Base-by-base conservation (phyloP, 2,888 invertebrate genomes). In the Iphiclides podalirius region DNA sequence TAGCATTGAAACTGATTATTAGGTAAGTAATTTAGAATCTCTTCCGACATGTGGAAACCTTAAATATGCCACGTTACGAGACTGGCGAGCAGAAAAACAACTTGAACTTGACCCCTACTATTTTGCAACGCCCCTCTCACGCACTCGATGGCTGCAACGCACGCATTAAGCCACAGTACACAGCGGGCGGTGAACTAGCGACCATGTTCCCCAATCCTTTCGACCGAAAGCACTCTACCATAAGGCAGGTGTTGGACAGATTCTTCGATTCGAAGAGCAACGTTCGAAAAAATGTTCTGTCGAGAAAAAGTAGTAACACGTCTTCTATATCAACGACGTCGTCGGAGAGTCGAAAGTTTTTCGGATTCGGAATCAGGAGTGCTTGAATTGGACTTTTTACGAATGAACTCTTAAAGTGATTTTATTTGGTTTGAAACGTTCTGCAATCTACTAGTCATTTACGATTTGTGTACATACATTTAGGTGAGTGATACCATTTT, bases 181-280 rank as follows among this genome's bases (percentile, higher is more conserved):
- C 56, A 57, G 60, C 45, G 42, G 55, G 35, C 67, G 57, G 60
- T 72, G 71, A 70, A 72, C 74, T 39, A 48, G 67, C 56, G 39
- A 79, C 70, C 59, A 92, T 92, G 93, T 93, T 91, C 75, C 92
- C 93, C 14, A 93, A 93, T 70, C 93, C 93, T 59, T 92, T 93
- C 72, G 92, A 93, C 62, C 89, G 93, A 69, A 93, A 92, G 68
- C 93, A 93, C 75, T 92, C 92, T 52, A 92, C 92, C 36, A 92
- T 93, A 63, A 89, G 93, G 52, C 92, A 92, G 73, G 90, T 92
- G 61, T 73, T 93, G 60, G 93, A 93, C 64, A 88, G 90, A 49
- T 72, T 93, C 50, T 76, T 93, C 59, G 90, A 88, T 46, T 86
- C 66, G n/a, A 72, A 60, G 53, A 68, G 59, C 20, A 57, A 60